Base-by-base conservation (phyloP, 1,140 invertebrate genomes). In the Schlechtendalia chinensis region DNA sequence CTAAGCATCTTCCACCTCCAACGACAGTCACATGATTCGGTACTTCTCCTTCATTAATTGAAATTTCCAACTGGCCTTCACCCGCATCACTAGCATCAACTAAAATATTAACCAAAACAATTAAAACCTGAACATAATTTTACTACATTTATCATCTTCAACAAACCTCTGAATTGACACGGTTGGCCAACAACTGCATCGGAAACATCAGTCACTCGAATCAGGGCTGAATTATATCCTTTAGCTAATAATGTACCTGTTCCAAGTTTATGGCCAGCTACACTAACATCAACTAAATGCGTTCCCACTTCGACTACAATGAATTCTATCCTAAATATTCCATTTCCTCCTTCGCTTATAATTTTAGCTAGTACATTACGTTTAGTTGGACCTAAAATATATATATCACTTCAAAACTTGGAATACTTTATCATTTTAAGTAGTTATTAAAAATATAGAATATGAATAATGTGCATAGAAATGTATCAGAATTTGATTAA, bases 21-120 rank as follows among this genome's bases (percentile, higher is more conserved):
- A 98, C 93, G 19, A 96, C 94, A 86, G 96, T 94, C 24, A 98
- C 96, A 87, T 98, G 95, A 89, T 98, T 98, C 56, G 96, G 96
- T 50, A 98, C 95, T 89, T 97, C 95, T 82, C 96, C 96, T 87
- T 98, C 95, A 85, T 98, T 98, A 85, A 98, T 96, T 81, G 96
- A 97, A 85, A 98, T 98, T 89, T 98, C 96, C 83, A 98, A 89
- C 87, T 98, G 96, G 47, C 96, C 96, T 89, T 98, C 96, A 58
- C 96, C 96, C 67, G 96, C 96, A 84, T 96, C 93, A 84, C 94
- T 95, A 14, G 96, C 96, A 88, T 98, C 96, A 84, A 98, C 96
- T 95, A 86, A 80, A 89, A 89, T 80, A 39, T 39, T 39, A 29
- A 82, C 50, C 50, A 22, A 53, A 61, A 80, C 54, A 17, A 59